Conservation (phyloP, 2,113 vertebrate species). For the Hippoglossus stenolepis region DNA sequence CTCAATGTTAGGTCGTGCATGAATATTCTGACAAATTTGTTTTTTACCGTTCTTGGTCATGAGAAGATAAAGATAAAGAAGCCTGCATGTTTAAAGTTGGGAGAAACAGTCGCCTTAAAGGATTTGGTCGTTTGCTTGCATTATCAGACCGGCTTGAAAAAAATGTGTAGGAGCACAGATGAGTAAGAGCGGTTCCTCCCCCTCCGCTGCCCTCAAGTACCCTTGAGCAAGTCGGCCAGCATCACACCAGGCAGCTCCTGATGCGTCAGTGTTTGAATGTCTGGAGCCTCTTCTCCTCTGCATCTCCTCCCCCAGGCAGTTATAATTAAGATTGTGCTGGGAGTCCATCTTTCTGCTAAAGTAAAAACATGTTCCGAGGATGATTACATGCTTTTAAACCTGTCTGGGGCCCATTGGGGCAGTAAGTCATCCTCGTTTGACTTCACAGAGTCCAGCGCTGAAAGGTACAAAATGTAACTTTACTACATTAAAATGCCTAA, state of each 20-base stretch:
- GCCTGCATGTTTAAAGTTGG: constrained; percentile 25
- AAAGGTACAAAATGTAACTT: not conserved
- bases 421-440: constrained; percentile 32
- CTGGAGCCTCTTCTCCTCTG: constrained; percentile 47
- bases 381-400: constrained; percentile 21
- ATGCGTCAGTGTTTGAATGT: constrained; percentile 50
- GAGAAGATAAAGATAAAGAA: not conserved
- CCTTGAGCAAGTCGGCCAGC: constrained; percentile 55
- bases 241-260: constrained; percentile 41
- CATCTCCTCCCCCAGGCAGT: constrained; percentile 46
- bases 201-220: constrained; percentile 46
- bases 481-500: too few relatives aligned
- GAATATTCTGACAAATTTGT: not conserved
- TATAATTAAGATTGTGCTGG: constrained; percentile 46
- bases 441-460: constrained; percentile 21
- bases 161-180: constrained; percentile 60
- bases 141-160: constrained; percentile 30
- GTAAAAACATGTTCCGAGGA: constrained; percentile 44
- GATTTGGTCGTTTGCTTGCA: constrained; percentile 36
- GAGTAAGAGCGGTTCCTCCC: constrained; percentile 66
- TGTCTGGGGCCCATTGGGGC: constrained; percentile 11
- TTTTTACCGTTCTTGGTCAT: not conserved
- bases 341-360: constrained; percentile 44
- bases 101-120: constrained; percentile 7
- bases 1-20: too few relatives aligned